Conservation (phyloP, 2,113 vertebrate genomes). For the Muscicapa adusta region DNA sequence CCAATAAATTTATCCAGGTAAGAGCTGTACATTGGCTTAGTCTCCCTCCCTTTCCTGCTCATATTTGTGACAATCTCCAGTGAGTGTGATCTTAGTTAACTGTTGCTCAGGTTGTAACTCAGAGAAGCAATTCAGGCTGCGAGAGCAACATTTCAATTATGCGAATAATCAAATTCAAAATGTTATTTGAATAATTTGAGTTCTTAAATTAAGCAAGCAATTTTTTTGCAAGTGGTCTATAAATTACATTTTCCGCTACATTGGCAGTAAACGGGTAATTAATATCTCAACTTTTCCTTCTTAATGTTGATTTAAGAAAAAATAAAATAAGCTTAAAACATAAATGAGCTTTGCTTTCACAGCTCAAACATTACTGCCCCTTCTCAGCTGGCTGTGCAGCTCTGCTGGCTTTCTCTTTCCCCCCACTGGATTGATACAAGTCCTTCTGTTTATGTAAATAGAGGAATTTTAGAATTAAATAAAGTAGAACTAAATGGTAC, state of each 20-base stretch:
- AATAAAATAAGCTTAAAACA: constrained; percentile 75
- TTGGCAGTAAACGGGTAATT: constrained; percentile 96
- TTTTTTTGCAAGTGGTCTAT: constrained; percentile 83
- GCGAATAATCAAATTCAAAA: constrained; percentile 88
- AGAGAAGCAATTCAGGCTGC: constrained; percentile 67
- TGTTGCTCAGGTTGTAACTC: constrained; percentile 67
- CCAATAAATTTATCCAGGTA: constrained; percentile 21
- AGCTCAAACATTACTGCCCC: constrained; percentile 51
- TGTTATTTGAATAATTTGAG: constrained; percentile 90
- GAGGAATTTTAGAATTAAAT: background rate
- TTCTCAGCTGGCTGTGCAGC: constrained; percentile 13
- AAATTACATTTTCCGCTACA: constrained; percentile 99
- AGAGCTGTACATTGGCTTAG: background rate
- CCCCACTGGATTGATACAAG: background rate
- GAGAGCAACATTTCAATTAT: constrained; percentile 81
- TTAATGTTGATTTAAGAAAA: constrained; percentile 85
- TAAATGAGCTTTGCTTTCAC: constrained; percentile 67
- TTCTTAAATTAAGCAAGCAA: constrained; percentile 87
- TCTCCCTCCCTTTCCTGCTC: background rate
- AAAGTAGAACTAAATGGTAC: background rate
- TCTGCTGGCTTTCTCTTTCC: constrained; percentile 8
- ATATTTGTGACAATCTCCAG: background rate
- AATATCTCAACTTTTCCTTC: constrained; percentile 91
- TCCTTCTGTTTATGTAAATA: background rate
- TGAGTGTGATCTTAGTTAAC: constrained; percentile 70